These are phyloP conservation scores for Glyphotaelius pellucidus DNA, from an alignment of 2,888 invertebrate species.

Conservation along the genomic window DNA sequence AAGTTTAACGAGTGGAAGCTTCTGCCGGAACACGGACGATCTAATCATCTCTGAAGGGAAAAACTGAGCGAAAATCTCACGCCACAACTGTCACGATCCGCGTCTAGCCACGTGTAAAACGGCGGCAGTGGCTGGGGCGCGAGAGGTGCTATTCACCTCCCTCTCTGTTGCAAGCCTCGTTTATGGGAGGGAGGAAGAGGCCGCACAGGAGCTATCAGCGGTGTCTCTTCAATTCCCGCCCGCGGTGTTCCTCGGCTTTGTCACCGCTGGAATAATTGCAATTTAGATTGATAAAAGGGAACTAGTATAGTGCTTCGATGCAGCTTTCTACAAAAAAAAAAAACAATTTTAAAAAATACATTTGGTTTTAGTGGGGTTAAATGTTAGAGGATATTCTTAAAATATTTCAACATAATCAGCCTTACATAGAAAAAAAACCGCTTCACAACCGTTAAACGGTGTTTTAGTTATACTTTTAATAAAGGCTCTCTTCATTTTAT, in stretches of 20 bases:
- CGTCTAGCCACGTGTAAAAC: constrained; percentile 30
- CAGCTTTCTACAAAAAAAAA: too few species aligned
- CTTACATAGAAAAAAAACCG: too few species aligned
- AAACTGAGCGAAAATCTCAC: constrained; percentile 21
- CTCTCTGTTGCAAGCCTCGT: neutral
- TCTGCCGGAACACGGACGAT: neutral
- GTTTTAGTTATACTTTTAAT: too few species aligned
- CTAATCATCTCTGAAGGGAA: neutral
- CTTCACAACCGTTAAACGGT: too few species aligned
- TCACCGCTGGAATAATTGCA: neutral
- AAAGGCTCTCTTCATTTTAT: too few species aligned
- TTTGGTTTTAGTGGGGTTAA: too few species aligned
- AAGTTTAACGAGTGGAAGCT: neutral
- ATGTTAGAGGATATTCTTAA: too few species aligned
- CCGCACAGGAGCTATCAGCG: neutral
- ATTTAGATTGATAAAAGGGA: neutral
- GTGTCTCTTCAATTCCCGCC: neutral
- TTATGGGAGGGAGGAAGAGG: neutral
- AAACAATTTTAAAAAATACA: too few species aligned
- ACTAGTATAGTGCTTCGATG: neutral
- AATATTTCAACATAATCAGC: too few species aligned
- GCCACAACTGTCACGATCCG: constrained; percentile 20
- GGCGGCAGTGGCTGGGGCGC: neutral
- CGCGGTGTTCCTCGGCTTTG: neutral
- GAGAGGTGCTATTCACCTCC: neutral